Evolutionary conservation across 2,888 invertebrate species (phyloP).

Genomic region (Xestia sexstrigata): DNA sequence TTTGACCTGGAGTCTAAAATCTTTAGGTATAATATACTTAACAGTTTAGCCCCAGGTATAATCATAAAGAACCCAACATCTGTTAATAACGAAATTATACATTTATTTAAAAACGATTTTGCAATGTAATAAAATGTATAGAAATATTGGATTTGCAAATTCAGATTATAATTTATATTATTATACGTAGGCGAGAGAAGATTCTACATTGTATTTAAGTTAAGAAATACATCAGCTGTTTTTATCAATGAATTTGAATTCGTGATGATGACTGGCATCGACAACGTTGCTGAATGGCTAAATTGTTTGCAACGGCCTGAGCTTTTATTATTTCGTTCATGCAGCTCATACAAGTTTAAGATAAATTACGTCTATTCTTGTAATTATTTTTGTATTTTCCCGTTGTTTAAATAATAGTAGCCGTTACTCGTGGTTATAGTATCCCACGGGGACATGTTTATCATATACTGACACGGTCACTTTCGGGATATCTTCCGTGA

Average conservation of each 20-base stretch:
- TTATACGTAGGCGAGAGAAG: conserved; percentile 19
- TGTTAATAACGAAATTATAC: conserved; percentile 55
- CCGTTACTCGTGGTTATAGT: too few relatives aligned
- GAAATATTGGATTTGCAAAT: conserved; percentile 50
- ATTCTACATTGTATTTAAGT: conserved; percentile 15
- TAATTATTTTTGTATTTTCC: not conserved
- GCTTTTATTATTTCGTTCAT: not conserved
- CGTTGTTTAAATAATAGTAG: not conserved
- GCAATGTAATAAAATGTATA: conserved; percentile 48
- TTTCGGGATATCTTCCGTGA: too few relatives aligned
- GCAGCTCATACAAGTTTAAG: not conserved
- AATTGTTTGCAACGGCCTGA: not conserved
- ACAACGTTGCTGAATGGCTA: not conserved
- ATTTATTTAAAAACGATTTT: conserved; percentile 58
- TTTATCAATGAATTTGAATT: conserved; percentile 9
- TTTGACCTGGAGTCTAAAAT: conserved; percentile 32
- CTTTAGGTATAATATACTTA: conserved; percentile 42
- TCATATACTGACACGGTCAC: too few relatives aligned
- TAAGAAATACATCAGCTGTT: not conserved
- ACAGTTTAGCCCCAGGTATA: conserved; percentile 55
- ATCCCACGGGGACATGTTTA: too few relatives aligned
- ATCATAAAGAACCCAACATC: conserved; percentile 54
- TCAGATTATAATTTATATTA: conserved; percentile 38
- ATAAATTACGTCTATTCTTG: not conserved
- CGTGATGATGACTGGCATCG: not conserved